phyloP scores from a whole-genome alignment of 2,797 vertebrate genomes.

The Falco novaeseelandiae region DNA sequence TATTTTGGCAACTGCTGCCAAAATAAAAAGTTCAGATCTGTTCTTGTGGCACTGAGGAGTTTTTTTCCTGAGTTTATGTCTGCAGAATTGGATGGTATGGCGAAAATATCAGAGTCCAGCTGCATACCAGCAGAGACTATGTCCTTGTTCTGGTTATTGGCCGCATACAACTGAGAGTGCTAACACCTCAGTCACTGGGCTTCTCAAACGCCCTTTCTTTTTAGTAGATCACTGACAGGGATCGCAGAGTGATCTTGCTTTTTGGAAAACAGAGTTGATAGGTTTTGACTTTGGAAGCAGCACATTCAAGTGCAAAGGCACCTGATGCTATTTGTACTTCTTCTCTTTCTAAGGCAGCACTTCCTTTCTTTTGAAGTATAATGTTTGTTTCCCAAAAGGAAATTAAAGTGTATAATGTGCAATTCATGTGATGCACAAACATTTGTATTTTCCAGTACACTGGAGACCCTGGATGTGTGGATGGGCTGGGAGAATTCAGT shows the following conservation, averaged over 20 bases:
- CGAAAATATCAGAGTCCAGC: not conserved
- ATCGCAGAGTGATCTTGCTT: not conserved
- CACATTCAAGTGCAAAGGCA: not conserved
- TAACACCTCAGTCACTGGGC: not conserved
- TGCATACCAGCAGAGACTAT: not conserved
- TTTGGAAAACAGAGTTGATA: conserved; percentile 20
- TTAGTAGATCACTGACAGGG: not conserved
- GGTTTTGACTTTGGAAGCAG: not conserved
- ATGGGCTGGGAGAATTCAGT: not conserved
- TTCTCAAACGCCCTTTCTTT: not conserved
- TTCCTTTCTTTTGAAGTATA: conserved; percentile 22
- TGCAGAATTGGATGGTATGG: not conserved
- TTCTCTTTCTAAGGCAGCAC: not conserved
- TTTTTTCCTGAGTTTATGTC: not conserved
- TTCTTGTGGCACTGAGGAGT: accelerated
- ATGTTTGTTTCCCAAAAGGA: conserved; percentile 38
- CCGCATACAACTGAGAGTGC: not conserved
- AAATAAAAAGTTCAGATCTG: not conserved
- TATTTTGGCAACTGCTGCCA: not conserved
- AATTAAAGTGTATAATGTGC: conserved; percentile 6
- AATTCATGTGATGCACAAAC: conserved; percentile 12
- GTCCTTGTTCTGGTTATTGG: not conserved
- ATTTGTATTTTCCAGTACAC: conserved; percentile 20
- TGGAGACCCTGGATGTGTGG: not conserved
- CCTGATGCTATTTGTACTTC: not conserved